Conservation (phyloP, 2,113 vertebrate genomes). For the Labrus mixtus region DNA sequence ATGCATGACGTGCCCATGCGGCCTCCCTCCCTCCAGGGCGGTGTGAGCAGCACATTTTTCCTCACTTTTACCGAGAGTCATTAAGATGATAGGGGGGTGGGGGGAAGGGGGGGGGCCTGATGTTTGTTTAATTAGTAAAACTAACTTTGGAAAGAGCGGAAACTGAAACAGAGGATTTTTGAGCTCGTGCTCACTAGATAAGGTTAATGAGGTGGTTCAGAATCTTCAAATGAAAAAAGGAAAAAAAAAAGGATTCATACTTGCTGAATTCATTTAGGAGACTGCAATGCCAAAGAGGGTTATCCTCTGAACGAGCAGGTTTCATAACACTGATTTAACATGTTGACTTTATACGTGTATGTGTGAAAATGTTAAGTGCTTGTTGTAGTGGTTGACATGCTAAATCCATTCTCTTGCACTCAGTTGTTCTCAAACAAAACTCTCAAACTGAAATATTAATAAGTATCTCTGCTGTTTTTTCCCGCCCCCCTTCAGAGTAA, state of each 20-base stretch:
- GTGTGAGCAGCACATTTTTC: slow-evolving; percentile 46
- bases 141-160: slow-evolving; percentile 68
- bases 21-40: slow-evolving; percentile 24
- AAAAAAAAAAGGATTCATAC: slow-evolving; percentile 29
- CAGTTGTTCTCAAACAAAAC: not conserved
- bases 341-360: slow-evolving; percentile 27
- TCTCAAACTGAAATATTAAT: slow-evolving; percentile 2
- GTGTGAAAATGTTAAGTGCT: not conserved
- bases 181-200: slow-evolving; percentile 72
- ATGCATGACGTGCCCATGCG: slow-evolving; percentile 45
- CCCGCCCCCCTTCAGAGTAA: slow-evolving; percentile 49
- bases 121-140: slow-evolving; percentile 80
- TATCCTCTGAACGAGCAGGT: slow-evolving; percentile 34
- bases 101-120: slow-evolving; percentile 34
- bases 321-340: slow-evolving; percentile 12
- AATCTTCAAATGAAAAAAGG: slow-evolving; percentile 32
- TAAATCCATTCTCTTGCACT: not conserved
- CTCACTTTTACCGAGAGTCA: slow-evolving; percentile 54
- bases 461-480: slow-evolving; percentile 17
- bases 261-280: slow-evolving; percentile 53
- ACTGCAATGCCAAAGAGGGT: slow-evolving; percentile 49
- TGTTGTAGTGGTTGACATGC: not conserved
- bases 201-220: slow-evolving; percentile 75
- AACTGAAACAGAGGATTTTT: slow-evolving; percentile 71
- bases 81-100: slow-evolving; percentile 52